phyloP scores from a whole-genome alignment of 1,140 invertebrate genomes.

The Telenomus remus region DNA sequence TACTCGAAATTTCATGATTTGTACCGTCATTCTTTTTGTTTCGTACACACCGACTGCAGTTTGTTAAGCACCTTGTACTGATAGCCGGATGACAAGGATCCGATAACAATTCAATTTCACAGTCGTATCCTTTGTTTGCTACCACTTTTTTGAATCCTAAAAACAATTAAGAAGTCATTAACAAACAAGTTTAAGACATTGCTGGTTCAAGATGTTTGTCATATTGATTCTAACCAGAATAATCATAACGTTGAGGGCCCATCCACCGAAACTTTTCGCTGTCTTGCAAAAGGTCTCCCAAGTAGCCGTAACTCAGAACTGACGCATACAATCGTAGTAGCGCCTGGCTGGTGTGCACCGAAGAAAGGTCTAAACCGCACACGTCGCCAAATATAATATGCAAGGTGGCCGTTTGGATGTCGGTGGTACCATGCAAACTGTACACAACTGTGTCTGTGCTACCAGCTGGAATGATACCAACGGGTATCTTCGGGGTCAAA shows the following conservation, averaged over 20 bases:
- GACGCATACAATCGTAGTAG: conserved; percentile 86
- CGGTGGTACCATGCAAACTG: conserved; percentile 88
- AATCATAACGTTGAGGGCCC: conserved; percentile 91
- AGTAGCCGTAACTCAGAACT: conserved; percentile 90
- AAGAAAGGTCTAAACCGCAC: conserved; percentile 85
- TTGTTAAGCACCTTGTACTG: conserved; percentile 72
- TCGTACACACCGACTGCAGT: conserved; percentile 72
- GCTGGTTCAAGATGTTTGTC: no score
- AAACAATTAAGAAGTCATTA: conserved; percentile 11
- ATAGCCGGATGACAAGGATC: conserved; percentile 71
- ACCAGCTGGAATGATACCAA: conserved; percentile 88
- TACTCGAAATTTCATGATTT: conserved; percentile 66
- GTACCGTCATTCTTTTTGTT: conserved; percentile 44
- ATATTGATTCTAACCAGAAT: conserved; percentile 78
- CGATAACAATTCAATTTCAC: conserved; percentile 79
- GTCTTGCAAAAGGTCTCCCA: conserved; percentile 89
- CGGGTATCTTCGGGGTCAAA: conserved; percentile 79
- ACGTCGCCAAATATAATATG: conserved; percentile 88
- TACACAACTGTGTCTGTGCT: conserved; percentile 90
- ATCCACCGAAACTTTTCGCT: conserved; percentile 92
- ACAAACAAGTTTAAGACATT: no score
- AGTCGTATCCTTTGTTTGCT: conserved; percentile 82
- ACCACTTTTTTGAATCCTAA: conserved; percentile 85
- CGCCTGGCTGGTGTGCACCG: conserved; percentile 81
- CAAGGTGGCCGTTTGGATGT: conserved; percentile 86